phyloP scores from a whole-genome alignment of 2,888 invertebrate genomes.

The Cepaea hortensis region DNA sequence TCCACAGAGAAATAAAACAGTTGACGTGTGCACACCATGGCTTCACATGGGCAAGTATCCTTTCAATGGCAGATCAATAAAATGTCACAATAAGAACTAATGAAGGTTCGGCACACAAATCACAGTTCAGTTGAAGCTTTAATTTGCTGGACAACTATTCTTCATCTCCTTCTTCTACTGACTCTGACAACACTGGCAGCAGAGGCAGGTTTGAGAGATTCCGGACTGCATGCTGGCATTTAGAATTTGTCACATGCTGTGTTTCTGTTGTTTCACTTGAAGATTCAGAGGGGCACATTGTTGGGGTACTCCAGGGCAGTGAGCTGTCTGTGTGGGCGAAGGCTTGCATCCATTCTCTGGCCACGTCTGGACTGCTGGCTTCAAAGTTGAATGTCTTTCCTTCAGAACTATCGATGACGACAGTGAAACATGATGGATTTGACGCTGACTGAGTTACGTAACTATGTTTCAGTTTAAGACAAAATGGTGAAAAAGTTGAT shows the following conservation, averaged over 20 bases:
- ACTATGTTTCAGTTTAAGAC: conserved; percentile 19
- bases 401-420: not conserved
- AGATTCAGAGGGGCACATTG: not conserved
- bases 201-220: not conserved
- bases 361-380: conserved; percentile 18
- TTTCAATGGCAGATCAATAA: no score
- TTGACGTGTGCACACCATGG: no score
- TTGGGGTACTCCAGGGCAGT: not conserved
- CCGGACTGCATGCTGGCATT: not conserved
- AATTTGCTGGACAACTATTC: not conserved
- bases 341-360: conserved; percentile 24
- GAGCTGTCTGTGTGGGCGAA: not conserved
- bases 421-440: conserved; percentile 3
- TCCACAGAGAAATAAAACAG: no score
- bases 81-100: no score
- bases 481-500: not conserved
- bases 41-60: no score
- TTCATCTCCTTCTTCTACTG: conserved; percentile 7
- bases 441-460: conserved; percentile 5
- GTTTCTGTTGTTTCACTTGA: not conserved
- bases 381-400: conserved; percentile 29
- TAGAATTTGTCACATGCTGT: not conserved
- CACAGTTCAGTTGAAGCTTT: no score
- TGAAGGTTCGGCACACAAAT: no score
- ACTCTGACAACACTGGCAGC: conserved; percentile 29